Evolutionary conservation across 1,140 invertebrate genomes (phyloP).

Genomic region (Penaeus chinensis): DNA sequence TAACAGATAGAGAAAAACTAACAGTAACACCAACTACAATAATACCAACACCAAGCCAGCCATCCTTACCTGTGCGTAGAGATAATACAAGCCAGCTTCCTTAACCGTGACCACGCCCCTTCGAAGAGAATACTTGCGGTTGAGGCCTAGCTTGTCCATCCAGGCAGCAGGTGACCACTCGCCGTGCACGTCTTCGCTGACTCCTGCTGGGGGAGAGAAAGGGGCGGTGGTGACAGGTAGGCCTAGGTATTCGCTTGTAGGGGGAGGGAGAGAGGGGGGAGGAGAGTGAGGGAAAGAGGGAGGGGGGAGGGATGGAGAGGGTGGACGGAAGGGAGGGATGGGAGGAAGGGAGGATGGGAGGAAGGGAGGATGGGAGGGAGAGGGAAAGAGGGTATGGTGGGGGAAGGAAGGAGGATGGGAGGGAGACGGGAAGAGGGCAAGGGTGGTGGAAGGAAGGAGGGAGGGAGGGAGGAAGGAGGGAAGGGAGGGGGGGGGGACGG

Average conservation of each 20-base stretch:
- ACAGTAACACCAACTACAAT: too few relatives aligned
- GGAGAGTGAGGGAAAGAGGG: not conserved
- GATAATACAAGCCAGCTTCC: conserved; percentile 42
- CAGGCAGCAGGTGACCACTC: conserved; percentile 36
- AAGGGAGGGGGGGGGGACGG: too few relatives aligned
- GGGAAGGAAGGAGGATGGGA: too few relatives aligned
- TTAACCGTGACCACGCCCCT: conserved; percentile 28
- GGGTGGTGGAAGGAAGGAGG: too few relatives aligned
- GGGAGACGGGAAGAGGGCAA: too few relatives aligned
- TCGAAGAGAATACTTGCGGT: conserved; percentile 20
- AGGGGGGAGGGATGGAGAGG: not conserved
- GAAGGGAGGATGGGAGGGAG: not conserved
- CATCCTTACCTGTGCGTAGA: conserved; percentile 45
- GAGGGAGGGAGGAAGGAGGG: too few relatives aligned
- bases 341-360: too few relatives aligned
- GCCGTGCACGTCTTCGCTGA: not conserved
- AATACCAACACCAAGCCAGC: too few relatives aligned
- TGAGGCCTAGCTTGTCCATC: conserved; percentile 48
- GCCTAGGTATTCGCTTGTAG: not conserved
- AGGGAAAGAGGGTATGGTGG: too few relatives aligned
- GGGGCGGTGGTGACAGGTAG: not conserved
- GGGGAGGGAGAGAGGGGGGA: not conserved
- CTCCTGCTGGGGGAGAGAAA: not conserved
- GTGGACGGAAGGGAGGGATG: too few relatives aligned
- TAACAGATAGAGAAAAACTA: too few relatives aligned